phyloP scores from a whole-genome alignment of 2,113 vertebrate species.

The Epinephelus fuscoguttatus region DNA sequence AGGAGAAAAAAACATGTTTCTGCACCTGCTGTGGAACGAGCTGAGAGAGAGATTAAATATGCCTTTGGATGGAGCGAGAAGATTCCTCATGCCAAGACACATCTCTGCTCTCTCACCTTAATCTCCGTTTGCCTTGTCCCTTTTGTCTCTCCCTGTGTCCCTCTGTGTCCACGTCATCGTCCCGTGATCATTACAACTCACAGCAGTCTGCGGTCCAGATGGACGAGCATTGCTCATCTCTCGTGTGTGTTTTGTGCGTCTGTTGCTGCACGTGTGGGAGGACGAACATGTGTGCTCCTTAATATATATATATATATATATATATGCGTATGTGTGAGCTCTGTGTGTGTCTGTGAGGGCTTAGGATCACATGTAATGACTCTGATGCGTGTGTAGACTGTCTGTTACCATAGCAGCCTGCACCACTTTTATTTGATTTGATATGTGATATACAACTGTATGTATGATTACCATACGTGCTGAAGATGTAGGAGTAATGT shows the following conservation, averaged over 20 bases:
- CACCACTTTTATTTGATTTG: neutral
- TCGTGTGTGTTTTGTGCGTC: conserved; percentile 26
- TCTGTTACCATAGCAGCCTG: neutral
- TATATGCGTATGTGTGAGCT: conserved; percentile 14
- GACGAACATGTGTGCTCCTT: conserved; percentile 36
- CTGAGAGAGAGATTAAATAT: conserved; percentile 26
- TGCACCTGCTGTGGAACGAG: conserved; percentile 49
- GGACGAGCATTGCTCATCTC: conserved; percentile 58
- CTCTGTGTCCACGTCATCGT: neutral
- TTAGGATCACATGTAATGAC: conserved; percentile 7
- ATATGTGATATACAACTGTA: neutral
- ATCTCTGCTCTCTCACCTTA: conserved; percentile 11
- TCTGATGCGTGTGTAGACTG: neutral
- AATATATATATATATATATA: neutral
- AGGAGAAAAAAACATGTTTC: neutral
- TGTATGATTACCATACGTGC: neutral
- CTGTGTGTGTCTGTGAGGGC: neutral
- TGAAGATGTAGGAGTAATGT: neutral
- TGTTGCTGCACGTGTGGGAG: conserved; percentile 46
- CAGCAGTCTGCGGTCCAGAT: conserved; percentile 63
- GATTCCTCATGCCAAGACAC: conserved; percentile 28
- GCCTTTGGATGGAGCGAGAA: conserved; percentile 1
- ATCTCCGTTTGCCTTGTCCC: neutral
- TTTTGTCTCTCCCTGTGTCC: neutral
- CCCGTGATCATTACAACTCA: conserved; percentile 41